A percentile compares a stretch with the other conserved stretches of the same genome.
These are phyloP conservation scores for Progne subis DNA, from an alignment of 2,113 vertebrate genomes.

Conservation along the genomic window DNA sequence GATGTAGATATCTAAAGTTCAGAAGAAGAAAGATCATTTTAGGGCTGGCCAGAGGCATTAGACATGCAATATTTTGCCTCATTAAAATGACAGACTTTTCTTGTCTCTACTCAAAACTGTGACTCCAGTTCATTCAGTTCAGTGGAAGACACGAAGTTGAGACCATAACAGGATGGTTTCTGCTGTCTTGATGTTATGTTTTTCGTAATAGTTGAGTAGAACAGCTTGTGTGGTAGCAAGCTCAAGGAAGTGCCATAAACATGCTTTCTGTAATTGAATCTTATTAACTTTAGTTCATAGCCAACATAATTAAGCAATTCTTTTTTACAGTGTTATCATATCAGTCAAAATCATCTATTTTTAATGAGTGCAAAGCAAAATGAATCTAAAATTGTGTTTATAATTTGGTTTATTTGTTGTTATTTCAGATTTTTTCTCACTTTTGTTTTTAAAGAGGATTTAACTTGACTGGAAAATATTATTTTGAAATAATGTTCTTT, in stretches of 20 bases:
- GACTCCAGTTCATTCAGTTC: not conserved
- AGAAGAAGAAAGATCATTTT: not conserved
- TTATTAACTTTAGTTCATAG: conserved; percentile 48
- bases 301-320: conserved; percentile 27
- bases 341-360: conserved; percentile 8
- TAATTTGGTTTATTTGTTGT: not conserved
- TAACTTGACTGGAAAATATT: not conserved
- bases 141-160: not conserved
- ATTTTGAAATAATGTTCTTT: not conserved
- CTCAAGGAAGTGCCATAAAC: conserved; percentile 44
- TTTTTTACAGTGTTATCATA: not conserved
- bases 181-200: not conserved
- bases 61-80: not conserved
- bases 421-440: not conserved
- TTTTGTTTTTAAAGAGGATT: not conserved
- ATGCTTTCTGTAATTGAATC: conserved; percentile 43
- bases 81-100: not conserved
- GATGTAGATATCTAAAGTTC: not conserved
- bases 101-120: not conserved
- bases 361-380: conserved; percentile 4
- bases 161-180: not conserved
- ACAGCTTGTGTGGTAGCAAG: conserved; percentile 46
- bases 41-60: not conserved
- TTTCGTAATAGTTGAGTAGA: conserved; percentile 3
- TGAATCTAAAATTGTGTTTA: not conserved